phyloP scores from a whole-genome alignment of 1,140 invertebrate genomes.

The Scaptomyza hsui region DNA sequence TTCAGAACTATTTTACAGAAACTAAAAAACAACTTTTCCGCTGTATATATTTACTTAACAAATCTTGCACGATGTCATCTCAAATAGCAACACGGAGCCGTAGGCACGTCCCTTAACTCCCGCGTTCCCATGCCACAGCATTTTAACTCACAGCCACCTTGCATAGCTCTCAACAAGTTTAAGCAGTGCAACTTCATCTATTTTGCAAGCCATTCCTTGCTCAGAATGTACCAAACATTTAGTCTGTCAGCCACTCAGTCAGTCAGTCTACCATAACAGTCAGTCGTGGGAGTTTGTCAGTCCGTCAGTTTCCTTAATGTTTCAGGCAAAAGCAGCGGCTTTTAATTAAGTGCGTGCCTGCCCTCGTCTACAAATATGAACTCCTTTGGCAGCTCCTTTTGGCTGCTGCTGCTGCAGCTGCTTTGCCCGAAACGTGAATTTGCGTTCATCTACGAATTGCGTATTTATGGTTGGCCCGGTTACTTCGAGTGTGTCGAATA shows the following conservation, averaged over 20 bases:
- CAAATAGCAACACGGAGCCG: not conserved
- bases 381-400: conserved; percentile 42
- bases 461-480: conserved; percentile 24
- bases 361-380: conserved; percentile 46
- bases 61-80: not conserved
- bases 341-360: conserved; percentile 75
- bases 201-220: conserved; percentile 51
- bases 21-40: not conserved
- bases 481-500: conserved; percentile 16
- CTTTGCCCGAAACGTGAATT: conserved; percentile 2
- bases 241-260: conserved; percentile 14
- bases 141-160: not conserved
- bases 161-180: conserved; percentile 16
- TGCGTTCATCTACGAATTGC: not conserved
- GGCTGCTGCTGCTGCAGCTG: conserved; percentile 39
- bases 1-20: too few relatives aligned
- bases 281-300: conserved; percentile 4
- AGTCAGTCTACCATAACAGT: too few relatives aligned
- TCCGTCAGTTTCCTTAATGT: conserved; percentile 1
- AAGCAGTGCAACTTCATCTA: conserved; percentile 62
- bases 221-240: conserved; percentile 34
- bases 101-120: conserved; percentile 5
- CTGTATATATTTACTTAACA: not conserved
- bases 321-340: conserved; percentile 21
- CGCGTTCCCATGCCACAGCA: not conserved